A percentile compares a stretch with the other conserved stretches of the same genome.
phyloP scores from a whole-genome alignment of 1,140 invertebrate genomes.

The Caerostris darwini region DNA sequence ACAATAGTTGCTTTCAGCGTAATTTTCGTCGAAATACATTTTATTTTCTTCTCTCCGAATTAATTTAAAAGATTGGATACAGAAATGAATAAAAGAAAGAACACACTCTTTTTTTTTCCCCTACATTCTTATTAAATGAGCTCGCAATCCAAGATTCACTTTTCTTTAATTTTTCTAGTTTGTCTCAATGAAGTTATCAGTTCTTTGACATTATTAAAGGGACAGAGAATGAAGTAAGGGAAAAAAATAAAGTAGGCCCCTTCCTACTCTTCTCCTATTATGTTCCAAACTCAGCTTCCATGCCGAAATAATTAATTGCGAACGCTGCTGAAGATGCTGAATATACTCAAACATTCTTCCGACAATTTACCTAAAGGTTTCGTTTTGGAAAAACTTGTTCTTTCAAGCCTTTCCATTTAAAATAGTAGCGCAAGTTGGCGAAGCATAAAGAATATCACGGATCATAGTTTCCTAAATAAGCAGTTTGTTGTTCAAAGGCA shows the following conservation, averaged over 20 bases:
- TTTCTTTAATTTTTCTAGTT: background rate
- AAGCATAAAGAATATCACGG: constrained; percentile 32
- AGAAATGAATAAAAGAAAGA: background rate
- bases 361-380: constrained; percentile 19
- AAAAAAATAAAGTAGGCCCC: background rate
- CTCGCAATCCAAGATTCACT: constrained; percentile 32
- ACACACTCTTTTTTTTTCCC: background rate
- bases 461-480: constrained; percentile 70
- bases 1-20: background rate
- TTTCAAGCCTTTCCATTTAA: constrained; percentile 38
- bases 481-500: constrained; percentile 61
- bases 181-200: constrained; percentile 23
- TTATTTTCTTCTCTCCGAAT: background rate
- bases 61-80: background rate
- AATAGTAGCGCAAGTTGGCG: background rate
- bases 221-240: background rate
- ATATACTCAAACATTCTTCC: constrained; percentile 23
- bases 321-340: background rate
- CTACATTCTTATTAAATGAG: constrained; percentile 24
- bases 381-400: constrained; percentile 45
- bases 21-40: background rate
- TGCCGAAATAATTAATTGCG: constrained; percentile 61
- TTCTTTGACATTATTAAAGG: constrained; percentile 35
- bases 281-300: background rate
- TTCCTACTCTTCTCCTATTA: background rate